These are phyloP conservation scores for Boloria euphrosyne DNA, from an alignment of 2,888 invertebrate species.

Conservation along the genomic window DNA sequence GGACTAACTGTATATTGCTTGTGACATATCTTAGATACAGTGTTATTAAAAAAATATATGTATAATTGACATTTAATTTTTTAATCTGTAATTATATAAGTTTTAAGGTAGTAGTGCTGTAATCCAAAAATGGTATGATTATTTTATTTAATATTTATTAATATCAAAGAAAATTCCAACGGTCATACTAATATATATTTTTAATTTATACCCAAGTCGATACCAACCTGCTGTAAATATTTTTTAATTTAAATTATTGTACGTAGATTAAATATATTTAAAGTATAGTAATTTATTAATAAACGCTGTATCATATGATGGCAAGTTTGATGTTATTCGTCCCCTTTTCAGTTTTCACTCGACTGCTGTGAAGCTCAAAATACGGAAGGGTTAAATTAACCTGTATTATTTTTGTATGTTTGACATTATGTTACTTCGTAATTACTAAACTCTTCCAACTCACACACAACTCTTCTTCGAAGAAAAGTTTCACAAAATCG, in stretches of 20 bases:
- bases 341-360: too few species aligned
- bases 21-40: constrained; percentile 12
- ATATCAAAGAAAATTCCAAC: neutral
- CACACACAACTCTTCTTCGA: too few species aligned
- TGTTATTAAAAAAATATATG: constrained; percentile 6
- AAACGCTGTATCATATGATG: constrained; percentile 10
- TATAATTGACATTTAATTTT: constrained; percentile 6
- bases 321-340: neutral
- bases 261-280: constrained; percentile 18
- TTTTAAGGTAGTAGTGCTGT: neutral
- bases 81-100: constrained; percentile 6
- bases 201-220: neutral
- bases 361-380: too few species aligned
- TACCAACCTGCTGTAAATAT: constrained; percentile 4
- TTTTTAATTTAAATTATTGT: neutral
- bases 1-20: constrained; percentile 18
- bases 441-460: too few species aligned
- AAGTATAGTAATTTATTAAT: constrained; percentile 11
- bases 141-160: neutral
- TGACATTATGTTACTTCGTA: too few species aligned
- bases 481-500: too few species aligned
- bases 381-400: too few species aligned
- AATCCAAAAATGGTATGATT: neutral
- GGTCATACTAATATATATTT: neutral
- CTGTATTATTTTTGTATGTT: too few species aligned